Percentiles rank a stretch among this genome's conserved stretches.
These are phyloP conservation scores for Yponomeuta cagnagella DNA, from an alignment of 2,888 invertebrate genomes.

Conservation along the genomic window DNA sequence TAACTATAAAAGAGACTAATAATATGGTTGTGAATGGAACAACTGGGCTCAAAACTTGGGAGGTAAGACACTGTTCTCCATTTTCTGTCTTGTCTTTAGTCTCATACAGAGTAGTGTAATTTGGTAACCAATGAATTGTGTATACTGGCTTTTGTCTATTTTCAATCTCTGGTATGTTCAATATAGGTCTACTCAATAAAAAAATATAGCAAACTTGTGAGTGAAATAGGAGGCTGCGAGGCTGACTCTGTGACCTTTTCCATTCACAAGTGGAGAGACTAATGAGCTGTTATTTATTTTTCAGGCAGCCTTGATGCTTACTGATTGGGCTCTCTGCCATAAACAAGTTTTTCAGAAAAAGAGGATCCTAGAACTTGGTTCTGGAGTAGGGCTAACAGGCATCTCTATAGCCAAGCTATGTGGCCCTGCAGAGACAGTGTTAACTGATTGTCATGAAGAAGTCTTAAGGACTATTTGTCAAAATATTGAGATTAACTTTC, in stretches of 20 bases:
- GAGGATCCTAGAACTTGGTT: slow-evolving; percentile 83
- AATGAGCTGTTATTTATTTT: slow-evolving; percentile 27
- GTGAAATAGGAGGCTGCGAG: too few species aligned
- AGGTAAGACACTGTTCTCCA: slow-evolving; percentile 58
- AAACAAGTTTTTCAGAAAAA: slow-evolving; percentile 67
- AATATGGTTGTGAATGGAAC: slow-evolving; percentile 86
- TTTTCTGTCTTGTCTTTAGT: too few species aligned
- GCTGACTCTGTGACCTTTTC: too few species aligned
- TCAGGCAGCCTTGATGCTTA: slow-evolving; percentile 81
- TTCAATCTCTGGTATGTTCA: too few species aligned
- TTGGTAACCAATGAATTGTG: too few species aligned
- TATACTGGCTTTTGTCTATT: too few species aligned
- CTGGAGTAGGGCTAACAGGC: slow-evolving; percentile 85
- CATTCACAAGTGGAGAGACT: not conserved
- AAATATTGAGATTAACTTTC: slow-evolving; percentile 79
- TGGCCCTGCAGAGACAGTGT: slow-evolving; percentile 66
- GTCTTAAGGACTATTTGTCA: slow-evolving; percentile 78
- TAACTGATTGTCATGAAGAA: slow-evolving; percentile 82
- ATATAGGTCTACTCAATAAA: too few species aligned
- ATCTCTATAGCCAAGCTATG: slow-evolving; percentile 76
- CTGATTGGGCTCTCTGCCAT: slow-evolving; percentile 82
- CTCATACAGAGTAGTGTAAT: too few species aligned
- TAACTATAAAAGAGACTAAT: slow-evolving; percentile 81
- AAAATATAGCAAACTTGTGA: too few species aligned
- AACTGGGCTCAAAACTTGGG: slow-evolving; percentile 87